phyloP scores from a whole-genome alignment of 2,888 invertebrate species.

The Dasypogon diadema region DNA sequence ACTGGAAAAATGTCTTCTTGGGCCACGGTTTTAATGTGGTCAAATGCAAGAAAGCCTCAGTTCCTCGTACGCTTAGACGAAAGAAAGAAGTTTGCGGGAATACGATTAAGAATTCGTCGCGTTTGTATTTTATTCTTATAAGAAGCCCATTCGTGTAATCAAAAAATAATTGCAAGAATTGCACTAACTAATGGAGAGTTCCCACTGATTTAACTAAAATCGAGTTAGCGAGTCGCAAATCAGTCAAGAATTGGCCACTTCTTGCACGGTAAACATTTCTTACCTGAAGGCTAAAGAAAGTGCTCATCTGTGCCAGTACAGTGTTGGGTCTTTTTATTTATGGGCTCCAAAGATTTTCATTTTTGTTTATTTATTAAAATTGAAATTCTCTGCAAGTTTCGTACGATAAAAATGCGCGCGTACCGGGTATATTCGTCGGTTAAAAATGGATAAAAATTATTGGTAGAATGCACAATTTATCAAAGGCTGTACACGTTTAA shows the following conservation, averaged over 20 bases:
- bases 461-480: not conserved
- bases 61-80: slow-evolving; percentile 57
- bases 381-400: slow-evolving; percentile 32
- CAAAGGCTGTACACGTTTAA: not conserved
- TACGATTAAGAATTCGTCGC: slow-evolving; percentile 46
- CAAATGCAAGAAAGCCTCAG: slow-evolving; percentile 54
- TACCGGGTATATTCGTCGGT: slow-evolving; percentile 28
- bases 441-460: not conserved
- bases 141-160: slow-evolving; percentile 11
- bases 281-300: slow-evolving; percentile 39
- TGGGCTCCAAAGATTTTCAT: slow-evolving; percentile 9
- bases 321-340: slow-evolving; percentile 24
- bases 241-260: slow-evolving; percentile 25
- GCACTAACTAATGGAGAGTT: slow-evolving; percentile 30
- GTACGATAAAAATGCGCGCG: slow-evolving; percentile 30
- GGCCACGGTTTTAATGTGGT: slow-evolving; percentile 53
- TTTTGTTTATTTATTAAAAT: slow-evolving; percentile 34
- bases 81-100: slow-evolving; percentile 55
- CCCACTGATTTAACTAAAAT: slow-evolving; percentile 22
- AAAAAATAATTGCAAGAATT: slow-evolving; percentile 41
- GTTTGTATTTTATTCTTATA: slow-evolving; percentile 45
- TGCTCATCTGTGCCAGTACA: slow-evolving; percentile 12
- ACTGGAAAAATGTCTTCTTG: slow-evolving; percentile 41
- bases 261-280: slow-evolving; percentile 37
- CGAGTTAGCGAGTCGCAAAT: slow-evolving; percentile 4